phyloP scores from a whole-genome alignment of 2,113 vertebrate genomes.

The Neoarius graeffei region DNA sequence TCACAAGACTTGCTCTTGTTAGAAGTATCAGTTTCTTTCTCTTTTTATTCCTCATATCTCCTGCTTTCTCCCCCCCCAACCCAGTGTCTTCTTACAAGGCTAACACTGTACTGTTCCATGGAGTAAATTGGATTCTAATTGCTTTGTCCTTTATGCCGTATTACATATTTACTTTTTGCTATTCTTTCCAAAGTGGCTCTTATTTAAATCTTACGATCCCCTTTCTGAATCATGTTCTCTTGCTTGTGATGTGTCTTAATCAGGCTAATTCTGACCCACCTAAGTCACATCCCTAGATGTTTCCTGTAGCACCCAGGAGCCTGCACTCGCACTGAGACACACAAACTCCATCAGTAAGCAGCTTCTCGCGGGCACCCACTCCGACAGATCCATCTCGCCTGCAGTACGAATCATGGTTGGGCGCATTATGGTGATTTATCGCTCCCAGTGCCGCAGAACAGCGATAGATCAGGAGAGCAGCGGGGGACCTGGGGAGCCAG shows the following conservation, averaged over 20 bases:
- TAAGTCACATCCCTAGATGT: constrained; percentile 58
- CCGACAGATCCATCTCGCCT: constrained; percentile 47
- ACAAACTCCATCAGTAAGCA: constrained; percentile 79
- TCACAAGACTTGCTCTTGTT: not conserved
- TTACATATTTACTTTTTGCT: not conserved
- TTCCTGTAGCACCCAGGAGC: constrained; percentile 71
- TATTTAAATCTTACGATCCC: not conserved
- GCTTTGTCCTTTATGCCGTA: not conserved
- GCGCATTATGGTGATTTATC: constrained; percentile 78
- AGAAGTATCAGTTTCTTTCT: not conserved
- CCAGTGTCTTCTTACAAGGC: no score
- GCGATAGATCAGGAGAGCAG: constrained; percentile 76
- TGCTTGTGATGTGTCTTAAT: constrained; percentile 60
- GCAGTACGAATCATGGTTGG: constrained; percentile 71
- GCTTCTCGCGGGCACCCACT: constrained; percentile 52
- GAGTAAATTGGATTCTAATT: not conserved
- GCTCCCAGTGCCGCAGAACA: constrained; percentile 58
- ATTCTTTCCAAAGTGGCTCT: constrained; percentile 28
- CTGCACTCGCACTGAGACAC: constrained; percentile 65
- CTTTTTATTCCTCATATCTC: not conserved
- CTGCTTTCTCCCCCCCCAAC: not conserved
- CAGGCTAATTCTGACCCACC: constrained; percentile 65
- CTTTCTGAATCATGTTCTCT: not conserved
- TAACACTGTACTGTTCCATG: no score
- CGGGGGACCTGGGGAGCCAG: constrained; percentile 65